These are phyloP conservation scores for Propsilocerus akamusi DNA, from an alignment of 1,140 invertebrate species.

Conservation along the genomic window DNA sequence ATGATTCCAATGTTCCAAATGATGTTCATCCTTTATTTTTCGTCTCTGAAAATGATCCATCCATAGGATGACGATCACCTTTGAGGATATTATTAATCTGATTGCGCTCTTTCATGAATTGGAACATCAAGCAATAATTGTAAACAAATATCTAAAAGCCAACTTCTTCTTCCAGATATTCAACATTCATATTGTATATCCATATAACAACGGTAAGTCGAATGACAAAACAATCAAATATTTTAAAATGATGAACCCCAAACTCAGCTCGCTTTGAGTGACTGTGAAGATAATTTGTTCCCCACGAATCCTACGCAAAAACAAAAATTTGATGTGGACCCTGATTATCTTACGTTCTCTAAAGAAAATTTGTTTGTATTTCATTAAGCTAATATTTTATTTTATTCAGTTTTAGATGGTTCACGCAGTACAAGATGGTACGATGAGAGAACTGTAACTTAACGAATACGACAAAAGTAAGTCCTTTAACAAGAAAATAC, in stretches of 20 bases:
- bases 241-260: not conserved
- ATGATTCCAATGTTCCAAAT: not conserved
- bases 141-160: too few relatives aligned
- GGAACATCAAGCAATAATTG: not conserved
- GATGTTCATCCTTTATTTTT: slow-evolving; percentile 9
- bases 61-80: too few relatives aligned
- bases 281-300: slow-evolving; percentile 17
- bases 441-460: not conserved
- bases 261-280: slow-evolving; percentile 11
- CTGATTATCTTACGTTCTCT: not conserved
- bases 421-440: not conserved
- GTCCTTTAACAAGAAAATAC: not conserved
- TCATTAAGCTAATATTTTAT: not conserved
- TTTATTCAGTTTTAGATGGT: not conserved
- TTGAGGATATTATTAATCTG: not conserved
- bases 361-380: not conserved
- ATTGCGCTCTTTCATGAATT: not conserved
- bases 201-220: too few relatives aligned
- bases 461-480: not conserved
- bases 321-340: not conserved
- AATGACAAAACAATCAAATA: not conserved
- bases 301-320: slow-evolving; percentile 9
- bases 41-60: slow-evolving; percentile 11
- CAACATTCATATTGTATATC: too few relatives aligned
- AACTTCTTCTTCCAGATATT: too few relatives aligned